phyloP scores from a whole-genome alignment of 2,797 vertebrate species.

The Lophius americanus region DNA sequence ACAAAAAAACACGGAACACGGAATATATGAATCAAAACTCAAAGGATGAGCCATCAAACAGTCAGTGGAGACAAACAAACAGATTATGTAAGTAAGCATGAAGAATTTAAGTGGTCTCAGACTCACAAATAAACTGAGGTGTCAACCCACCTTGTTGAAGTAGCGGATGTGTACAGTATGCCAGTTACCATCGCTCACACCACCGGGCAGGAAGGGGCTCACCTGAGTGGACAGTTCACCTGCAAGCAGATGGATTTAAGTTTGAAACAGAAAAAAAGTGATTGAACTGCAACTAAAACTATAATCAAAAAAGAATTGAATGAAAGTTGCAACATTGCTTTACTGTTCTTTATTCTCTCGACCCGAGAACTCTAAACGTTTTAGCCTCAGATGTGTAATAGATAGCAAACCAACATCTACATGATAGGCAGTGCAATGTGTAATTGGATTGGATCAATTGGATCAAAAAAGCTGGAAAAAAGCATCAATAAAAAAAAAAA shows the following conservation, averaged over 20 bases:
- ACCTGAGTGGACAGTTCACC: conserved; percentile 96
- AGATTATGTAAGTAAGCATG: not conserved
- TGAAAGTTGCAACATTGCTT: no score
- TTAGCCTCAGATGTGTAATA: no score
- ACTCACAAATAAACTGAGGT: not conserved
- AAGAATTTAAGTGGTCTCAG: not conserved
- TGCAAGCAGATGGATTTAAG: conserved; percentile 54
- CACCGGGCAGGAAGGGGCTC: conserved; percentile 90
- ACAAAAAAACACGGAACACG: conserved; percentile 6
- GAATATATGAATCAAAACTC: conserved; percentile 5
- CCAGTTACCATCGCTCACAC: conserved; percentile 98
- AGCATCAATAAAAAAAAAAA: no score
- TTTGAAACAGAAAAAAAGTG: not conserved
- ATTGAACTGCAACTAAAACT: not conserved
- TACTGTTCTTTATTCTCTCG: no score
- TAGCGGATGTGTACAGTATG: conserved; percentile 94
- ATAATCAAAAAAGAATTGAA: not conserved
- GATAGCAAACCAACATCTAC: no score
- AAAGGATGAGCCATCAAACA: conserved; percentile 12
- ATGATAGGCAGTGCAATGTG: no score
- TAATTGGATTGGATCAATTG: no score
- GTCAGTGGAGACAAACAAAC: not conserved
- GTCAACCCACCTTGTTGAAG: conserved; percentile 92
- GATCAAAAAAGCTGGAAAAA: no score
- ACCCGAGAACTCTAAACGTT: no score